Conservation (phyloP, 2,888 invertebrate genomes). For the Margaritifera margaritifera region DNA sequence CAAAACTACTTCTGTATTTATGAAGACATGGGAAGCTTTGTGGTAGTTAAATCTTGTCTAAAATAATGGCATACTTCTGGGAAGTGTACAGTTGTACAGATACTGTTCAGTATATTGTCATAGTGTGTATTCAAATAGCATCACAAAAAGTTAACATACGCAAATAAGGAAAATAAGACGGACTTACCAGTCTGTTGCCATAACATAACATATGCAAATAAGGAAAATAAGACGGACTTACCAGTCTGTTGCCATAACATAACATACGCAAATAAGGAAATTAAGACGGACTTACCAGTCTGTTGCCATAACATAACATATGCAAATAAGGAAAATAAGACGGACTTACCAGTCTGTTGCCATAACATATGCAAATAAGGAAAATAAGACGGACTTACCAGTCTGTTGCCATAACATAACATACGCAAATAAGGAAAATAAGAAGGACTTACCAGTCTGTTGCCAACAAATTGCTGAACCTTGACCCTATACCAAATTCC, state of each 20-base stretch:
- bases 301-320: too few species aligned
- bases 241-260: slow-evolving; percentile 35
- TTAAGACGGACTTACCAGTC: slow-evolving; percentile 28
- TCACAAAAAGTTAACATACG: too few species aligned
- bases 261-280: neutral
- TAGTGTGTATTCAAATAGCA: too few species aligned
- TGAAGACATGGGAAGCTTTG: too few species aligned
- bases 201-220: too few species aligned
- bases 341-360: slow-evolving; percentile 36
- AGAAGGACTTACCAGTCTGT: slow-evolving; percentile 31
- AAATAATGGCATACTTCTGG: too few species aligned
- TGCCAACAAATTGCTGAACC: slow-evolving; percentile 32
- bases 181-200: slow-evolving; percentile 37
- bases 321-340: neutral
- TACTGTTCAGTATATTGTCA: too few species aligned
- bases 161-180: neutral
- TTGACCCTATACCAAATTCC: slow-evolving; percentile 48
- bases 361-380: too few species aligned
- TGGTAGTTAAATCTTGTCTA: too few species aligned
- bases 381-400: slow-evolving; percentile 24
- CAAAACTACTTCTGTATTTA: too few species aligned
- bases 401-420: slow-evolving; percentile 27
- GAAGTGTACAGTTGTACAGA: too few species aligned
- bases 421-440: neutral
- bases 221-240: slow-evolving; percentile 11